Base-by-base conservation (phyloP, 2,797 vertebrate species). In the Mus spretus region DNA sequence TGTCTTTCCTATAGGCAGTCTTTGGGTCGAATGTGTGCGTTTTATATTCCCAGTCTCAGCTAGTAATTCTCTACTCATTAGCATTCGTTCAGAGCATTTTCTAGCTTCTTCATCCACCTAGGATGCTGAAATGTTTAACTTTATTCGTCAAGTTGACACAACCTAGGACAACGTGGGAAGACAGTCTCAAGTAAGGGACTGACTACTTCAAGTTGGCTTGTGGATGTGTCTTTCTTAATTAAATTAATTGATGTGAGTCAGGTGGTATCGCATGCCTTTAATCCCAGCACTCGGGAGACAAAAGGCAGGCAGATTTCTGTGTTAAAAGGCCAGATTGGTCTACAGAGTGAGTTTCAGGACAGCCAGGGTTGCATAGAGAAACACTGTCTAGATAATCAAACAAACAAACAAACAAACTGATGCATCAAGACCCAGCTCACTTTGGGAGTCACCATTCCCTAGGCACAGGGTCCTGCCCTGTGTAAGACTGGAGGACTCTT, bases 1-100 rank as follows among this genome's bases (percentile, higher is more conserved):
- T 8, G 17, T 59, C 31, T 57, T 87, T 31, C 40, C 9, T 19
- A 11, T 40, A 22, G 5, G 37, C 10, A n/a, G 9, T 9, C 37
- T 47, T 83, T 83, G 37, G 63, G 47, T 24, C 1, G 15, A 22
- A 70, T 11, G 0, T 7, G 12, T 8, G 14, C 14, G 20, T 20
- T 50, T 90, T 90, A 67, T 40, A 4, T 17, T 91, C n/a, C 67
- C 34, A 28, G 26, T 50, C 67, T 81, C 77, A 11, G 12, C 53
- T 47, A 63, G 20, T 34, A 34, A 40, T 95, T 86, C 70, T 79
- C 14, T 44, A 47, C 53, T 80, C 28, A 44, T 57, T 92, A 22
- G 80, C 44, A 90, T 61, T 75, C 11, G 78, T 67, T n/a, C 28
- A 61, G 78, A 86, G 91, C 93, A 34, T 24, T 53, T 92, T 63